A percentile compares a stretch with the other conserved stretches of the same genome.
Evolutionary conservation across 2,888 invertebrate species (phyloP).

Genomic region (Lycaena phlaeas): DNA sequence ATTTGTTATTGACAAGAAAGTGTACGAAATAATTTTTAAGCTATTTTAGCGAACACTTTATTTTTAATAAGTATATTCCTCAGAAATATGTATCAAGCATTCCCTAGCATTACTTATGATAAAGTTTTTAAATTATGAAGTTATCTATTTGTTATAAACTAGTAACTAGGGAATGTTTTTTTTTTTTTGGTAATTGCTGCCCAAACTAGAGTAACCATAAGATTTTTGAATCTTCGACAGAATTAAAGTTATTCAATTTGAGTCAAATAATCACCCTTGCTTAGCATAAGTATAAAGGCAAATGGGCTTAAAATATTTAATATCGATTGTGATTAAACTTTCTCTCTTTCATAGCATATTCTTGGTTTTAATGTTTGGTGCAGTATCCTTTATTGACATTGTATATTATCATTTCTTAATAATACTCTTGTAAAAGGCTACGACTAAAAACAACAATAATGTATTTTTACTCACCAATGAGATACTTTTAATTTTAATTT

Average conservation of each 20-base stretch:
- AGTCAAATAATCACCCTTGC: constrained; percentile 34
- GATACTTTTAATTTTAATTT: constrained; percentile 30
- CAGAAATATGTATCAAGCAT: neutral
- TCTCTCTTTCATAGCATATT: constrained; percentile 58
- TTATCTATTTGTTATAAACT: constrained; percentile 17
- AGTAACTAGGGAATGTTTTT: constrained; percentile 35
- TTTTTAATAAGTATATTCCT: neutral
- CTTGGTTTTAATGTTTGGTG: constrained; percentile 69
- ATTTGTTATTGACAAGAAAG: too few relatives aligned
- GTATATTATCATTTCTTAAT: constrained; percentile 65
- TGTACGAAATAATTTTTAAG: too few relatives aligned
- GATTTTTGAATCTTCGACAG: constrained; percentile 4
- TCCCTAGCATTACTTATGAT: neutral
- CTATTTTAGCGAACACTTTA: too few relatives aligned
- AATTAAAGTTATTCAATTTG: constrained; percentile 24
- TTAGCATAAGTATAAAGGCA: constrained; percentile 54
- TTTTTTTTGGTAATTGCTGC: constrained; percentile 32
- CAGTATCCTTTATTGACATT: constrained; percentile 70
- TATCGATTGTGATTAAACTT: constrained; percentile 48
- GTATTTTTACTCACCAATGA: constrained; percentile 37
- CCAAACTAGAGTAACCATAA: constrained; percentile 32
- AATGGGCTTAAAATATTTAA: constrained; percentile 61
- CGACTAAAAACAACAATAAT: constrained; percentile 40
- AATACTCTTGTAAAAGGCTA: constrained; percentile 39
- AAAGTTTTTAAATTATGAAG: neutral